Percentiles rank a stretch among this genome's conserved stretches.
Conservation (phyloP, 2,888 invertebrate species). For the Drosophila quinaria region DNA sequence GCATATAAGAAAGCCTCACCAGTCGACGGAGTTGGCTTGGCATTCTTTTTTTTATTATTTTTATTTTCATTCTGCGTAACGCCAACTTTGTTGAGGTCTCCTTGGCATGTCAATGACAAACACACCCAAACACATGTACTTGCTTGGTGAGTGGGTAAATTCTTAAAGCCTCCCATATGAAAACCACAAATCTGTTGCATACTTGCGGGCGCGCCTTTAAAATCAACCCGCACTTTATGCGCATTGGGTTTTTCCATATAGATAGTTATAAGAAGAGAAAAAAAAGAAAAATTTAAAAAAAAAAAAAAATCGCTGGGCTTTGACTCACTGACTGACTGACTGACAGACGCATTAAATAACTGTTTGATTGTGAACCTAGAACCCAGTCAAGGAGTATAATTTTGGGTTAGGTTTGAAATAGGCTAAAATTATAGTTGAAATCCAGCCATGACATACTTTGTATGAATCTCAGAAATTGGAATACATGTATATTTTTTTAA, state of each 20-base stretch:
- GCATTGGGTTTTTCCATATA: no score
- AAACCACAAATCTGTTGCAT: slow-evolving; percentile 77
- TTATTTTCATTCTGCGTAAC: slow-evolving; percentile 60
- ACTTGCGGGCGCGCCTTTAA: slow-evolving; percentile 72
- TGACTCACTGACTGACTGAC: slow-evolving; percentile 72
- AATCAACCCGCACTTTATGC: slow-evolving; percentile 59
- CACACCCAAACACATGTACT: slow-evolving; percentile 20
- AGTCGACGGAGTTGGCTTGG: slow-evolving; percentile 36
- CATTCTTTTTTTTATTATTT: slow-evolving; percentile 20
- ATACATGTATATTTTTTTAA: neutral
- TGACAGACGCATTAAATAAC: slow-evolving; percentile 14
- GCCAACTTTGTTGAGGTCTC: slow-evolving; percentile 64
- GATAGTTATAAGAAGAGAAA: no score
- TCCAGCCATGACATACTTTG: neutral
- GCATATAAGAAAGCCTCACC: slow-evolving; percentile 69
- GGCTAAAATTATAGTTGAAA: neutral
- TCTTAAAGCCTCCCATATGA: slow-evolving; percentile 47
- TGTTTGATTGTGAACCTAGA: neutral
- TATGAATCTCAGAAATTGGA: neutral
- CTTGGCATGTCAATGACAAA: slow-evolving; percentile 66
- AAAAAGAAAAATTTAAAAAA: no score
- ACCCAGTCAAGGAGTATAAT: neutral
- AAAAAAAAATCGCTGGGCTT: slow-evolving; percentile 39
- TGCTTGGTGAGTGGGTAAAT: slow-evolving; percentile 32
- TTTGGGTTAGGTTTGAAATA: neutral